These are phyloP conservation scores for Phaetusa simplex DNA, from an alignment of 2,113 vertebrate species.

Conservation along the genomic window DNA sequence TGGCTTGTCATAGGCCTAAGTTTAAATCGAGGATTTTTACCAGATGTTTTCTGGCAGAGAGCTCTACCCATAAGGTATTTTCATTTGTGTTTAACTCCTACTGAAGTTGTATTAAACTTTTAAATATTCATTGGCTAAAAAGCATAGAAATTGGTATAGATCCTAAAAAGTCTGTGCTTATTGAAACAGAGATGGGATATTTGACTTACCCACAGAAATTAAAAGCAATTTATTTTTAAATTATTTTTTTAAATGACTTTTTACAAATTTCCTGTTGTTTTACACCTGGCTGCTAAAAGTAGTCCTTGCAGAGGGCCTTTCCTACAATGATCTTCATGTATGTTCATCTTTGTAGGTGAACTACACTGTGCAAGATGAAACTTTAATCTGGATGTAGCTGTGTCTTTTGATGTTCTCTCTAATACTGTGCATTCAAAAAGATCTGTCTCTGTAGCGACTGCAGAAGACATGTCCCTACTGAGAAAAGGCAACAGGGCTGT, in stretches of 20 bases:
- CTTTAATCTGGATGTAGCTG: background rate
- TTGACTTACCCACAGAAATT: background rate
- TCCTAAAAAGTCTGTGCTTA: background rate
- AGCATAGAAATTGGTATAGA: background rate
- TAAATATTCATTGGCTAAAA: background rate
- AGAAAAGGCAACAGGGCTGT: background rate
- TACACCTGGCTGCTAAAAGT: background rate
- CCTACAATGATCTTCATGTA: background rate
- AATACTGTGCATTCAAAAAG: background rate
- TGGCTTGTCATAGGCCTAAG: background rate
- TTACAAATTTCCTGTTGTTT: background rate
- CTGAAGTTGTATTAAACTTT: background rate
- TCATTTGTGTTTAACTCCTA: conserved; percentile 10
- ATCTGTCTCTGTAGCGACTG: background rate
- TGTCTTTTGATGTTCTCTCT: background rate
- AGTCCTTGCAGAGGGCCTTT: background rate
- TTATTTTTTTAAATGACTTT: background rate
- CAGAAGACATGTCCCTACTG: background rate
- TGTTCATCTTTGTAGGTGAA: background rate
- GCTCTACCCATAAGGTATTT: conserved; percentile 5
- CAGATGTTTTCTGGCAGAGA: conserved; percentile 33
- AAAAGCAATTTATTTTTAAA: background rate
- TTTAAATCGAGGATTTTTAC: background rate
- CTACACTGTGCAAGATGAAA: background rate
- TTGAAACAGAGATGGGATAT: background rate